Evolutionary conservation across 2,113 vertebrate genomes (phyloP).

Genomic region (Mastomys natalensis): DNA sequence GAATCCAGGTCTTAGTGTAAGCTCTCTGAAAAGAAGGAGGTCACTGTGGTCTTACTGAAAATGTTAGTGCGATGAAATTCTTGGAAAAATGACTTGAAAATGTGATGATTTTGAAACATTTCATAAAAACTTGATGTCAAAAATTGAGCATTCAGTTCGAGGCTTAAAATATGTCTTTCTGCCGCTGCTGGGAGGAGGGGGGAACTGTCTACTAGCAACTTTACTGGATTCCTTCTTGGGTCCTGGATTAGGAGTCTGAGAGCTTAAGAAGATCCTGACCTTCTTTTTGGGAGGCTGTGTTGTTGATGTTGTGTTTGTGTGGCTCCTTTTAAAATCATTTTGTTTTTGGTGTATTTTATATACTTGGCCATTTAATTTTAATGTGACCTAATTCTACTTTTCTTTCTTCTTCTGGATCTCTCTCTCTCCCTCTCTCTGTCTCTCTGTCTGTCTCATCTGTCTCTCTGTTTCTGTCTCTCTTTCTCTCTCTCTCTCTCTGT

Average conservation of each 20-base stretch:
- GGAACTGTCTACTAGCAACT: not conserved
- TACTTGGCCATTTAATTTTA: slow-evolving; percentile 4
- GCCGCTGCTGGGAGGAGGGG: not conserved
- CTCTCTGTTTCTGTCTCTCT: not conserved
- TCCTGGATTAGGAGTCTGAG: not conserved
- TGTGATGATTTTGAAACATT: slow-evolving; percentile 65
- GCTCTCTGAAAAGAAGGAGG: not conserved
- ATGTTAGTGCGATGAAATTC: not conserved
- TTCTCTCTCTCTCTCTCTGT: no score
- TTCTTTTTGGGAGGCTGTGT: not conserved
- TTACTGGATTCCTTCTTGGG: not conserved
- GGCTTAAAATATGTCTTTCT: slow-evolving; percentile 35
- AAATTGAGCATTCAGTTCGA: not conserved
- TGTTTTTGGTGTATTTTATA: slow-evolving; percentile 26
- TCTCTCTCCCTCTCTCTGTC: no score
- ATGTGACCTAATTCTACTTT: not conserved
- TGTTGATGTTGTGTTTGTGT: not conserved
- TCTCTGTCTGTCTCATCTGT: no score
- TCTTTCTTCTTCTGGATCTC: not conserved
- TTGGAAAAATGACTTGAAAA: slow-evolving; percentile 9
- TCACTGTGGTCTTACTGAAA: slow-evolving; percentile 23
- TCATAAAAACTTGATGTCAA: slow-evolving; percentile 36
- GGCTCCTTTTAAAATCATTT: slow-evolving; percentile 23
- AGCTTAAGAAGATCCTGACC: not conserved
- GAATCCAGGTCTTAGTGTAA: slow-evolving; percentile 10